These are phyloP conservation scores for Lysiphlebus fabarum DNA, from an alignment of 1,140 invertebrate species.

Conservation along the genomic window DNA sequence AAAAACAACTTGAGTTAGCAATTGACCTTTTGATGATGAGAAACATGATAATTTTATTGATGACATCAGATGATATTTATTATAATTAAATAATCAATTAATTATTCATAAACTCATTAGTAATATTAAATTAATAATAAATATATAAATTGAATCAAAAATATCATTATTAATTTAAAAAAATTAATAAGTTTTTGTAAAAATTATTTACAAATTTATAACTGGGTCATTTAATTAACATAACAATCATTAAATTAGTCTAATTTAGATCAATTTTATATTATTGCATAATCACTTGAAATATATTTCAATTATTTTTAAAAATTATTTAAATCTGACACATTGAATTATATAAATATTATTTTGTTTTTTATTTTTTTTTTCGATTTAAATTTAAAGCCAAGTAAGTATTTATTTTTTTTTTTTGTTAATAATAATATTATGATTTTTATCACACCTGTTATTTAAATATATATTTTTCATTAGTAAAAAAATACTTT, in stretches of 20 bases:
- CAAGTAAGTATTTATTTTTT: not conserved
- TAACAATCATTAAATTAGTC: constrained; percentile 27
- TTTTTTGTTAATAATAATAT: not conserved
- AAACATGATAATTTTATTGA: not conserved
- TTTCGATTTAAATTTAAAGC: not conserved
- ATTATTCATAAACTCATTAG: not conserved
- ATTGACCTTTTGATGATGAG: no score
- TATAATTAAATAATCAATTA: not conserved
- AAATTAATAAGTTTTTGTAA: constrained; percentile 16
- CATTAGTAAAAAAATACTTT: no score
- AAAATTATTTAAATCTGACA: constrained; percentile 7
- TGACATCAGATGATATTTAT: not conserved
- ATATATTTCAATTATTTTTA: not conserved
- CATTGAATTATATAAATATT: constrained; percentile 8
- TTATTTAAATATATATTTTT: no score
- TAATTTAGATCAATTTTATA: constrained; percentile 20
- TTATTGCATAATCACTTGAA: constrained; percentile 19
- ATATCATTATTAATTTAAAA: constrained; percentile 20
- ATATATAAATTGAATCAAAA: not conserved
- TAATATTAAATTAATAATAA: not conserved
- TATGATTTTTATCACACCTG: not conserved
- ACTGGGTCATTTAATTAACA: constrained; percentile 23
- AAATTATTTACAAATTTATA: constrained; percentile 13
- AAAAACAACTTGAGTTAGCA: no score
- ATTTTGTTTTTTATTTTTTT: no score